These are phyloP conservation scores for Drosophila barbarae DNA, from an alignment of 2,888 invertebrate species.

Conservation along the genomic window DNA sequence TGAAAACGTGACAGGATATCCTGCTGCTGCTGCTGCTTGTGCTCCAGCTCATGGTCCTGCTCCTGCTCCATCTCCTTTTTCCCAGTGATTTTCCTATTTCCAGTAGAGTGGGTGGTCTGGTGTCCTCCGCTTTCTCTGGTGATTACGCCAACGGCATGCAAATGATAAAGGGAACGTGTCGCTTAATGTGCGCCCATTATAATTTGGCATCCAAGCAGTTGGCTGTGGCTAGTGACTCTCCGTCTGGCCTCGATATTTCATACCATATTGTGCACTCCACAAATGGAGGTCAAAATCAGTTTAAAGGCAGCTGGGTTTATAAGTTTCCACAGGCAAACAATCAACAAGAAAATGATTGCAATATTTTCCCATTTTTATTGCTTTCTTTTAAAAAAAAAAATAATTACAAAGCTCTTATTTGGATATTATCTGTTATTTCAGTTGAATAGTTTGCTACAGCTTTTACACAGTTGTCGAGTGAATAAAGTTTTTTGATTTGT, in stretches of 20 bases:
- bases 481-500: conserved; percentile 36
- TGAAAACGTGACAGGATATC: conserved; percentile 74
- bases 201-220: conserved; percentile 65
- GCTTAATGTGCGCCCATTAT: conserved; percentile 67
- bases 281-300: conserved; percentile 20
- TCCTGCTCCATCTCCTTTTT: conserved; percentile 20
- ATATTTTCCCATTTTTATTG: too few relatives aligned
- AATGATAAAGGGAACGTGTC: conserved; percentile 60
- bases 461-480: neutral
- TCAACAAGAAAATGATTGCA: neutral
- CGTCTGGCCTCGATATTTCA: conserved; percentile 48
- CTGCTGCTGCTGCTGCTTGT: conserved; percentile 48
- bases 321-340: neutral
- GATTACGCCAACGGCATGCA: conserved; percentile 49
- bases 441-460: neutral
- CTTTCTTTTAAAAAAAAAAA: too few relatives aligned
- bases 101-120: neutral
- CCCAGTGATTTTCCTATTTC: conserved; percentile 28
- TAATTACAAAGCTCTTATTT: too few relatives aligned
- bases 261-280: conserved; percentile 21
- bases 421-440: neutral
- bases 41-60: conserved; percentile 18
- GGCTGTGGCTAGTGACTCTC: conserved; percentile 15
- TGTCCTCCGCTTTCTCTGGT: conserved; percentile 13
- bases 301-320: neutral